Evolutionary conservation across 2,888 invertebrate genomes (phyloP), one percentile per base, ranked within the genome.

Genomic region (Anaspis maculata): DNA sequence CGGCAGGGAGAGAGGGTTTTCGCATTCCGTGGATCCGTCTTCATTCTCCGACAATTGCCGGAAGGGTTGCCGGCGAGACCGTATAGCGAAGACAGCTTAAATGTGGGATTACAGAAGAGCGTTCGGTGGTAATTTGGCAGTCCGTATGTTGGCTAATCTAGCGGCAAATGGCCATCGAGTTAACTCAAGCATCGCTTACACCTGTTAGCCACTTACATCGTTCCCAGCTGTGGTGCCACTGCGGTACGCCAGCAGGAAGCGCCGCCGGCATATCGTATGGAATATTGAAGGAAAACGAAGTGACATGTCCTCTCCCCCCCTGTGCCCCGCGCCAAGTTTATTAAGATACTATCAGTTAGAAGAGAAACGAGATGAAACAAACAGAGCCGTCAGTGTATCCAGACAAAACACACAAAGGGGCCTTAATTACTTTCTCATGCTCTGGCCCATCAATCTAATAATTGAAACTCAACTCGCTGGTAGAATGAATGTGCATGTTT

Each of bases 171-270:
- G 52, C 49, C 51, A 51, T 52, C 46, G 46, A 51, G 54, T 54
- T 54, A 52, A 49, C 49, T 50, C 45, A 47, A 50, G 52, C 48
- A 52, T 52, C 51, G 46, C 41, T 45, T 49, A 47, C 56, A 56
- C 55, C 56, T 56, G 56, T 54, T 56, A 51, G 45, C 51, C 56
- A 56, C 52, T 56, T 56, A 48, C 49, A 39, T 34, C 37, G 51
- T 53, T 56, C 56, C 51, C 56, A 56, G 43, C 47, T 46, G 37
- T n/a, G n/a, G n/a, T n/a, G n/a, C n/a, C n/a, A n/a, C n/a, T n/a
- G n/a, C n/a, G n/a, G n/a, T n/a, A n/a, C n/a, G n/a, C n/a, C n/a
- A n/a, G n/a, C n/a, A n/a, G n/a, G n/a, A n/a, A n/a, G n/a, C n/a
- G n/a, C n/a, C n/a, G n/a, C n/a, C n/a, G n/a, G n/a, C n/a, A n/a